Conservation (phyloP, 2,797 vertebrate species). For the Labroides dimidiatus region DNA sequence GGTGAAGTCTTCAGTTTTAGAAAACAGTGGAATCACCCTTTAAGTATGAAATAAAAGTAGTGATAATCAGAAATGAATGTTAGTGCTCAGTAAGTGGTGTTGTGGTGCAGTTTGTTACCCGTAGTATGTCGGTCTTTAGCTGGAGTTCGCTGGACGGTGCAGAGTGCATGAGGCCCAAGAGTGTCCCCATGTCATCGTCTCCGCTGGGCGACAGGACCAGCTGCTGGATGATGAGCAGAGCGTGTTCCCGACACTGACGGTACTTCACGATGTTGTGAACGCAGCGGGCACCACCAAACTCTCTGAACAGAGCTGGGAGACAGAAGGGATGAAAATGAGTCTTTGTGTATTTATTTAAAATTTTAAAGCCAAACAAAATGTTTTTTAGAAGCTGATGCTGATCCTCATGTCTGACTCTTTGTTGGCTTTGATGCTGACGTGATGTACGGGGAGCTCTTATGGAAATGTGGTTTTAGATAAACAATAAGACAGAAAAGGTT, state of each 20-base stretch:
- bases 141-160: conserved; percentile 93
- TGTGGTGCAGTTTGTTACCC: conserved; percentile 79
- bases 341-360: too few relatives aligned
- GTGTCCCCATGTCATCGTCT: conserved; percentile 98
- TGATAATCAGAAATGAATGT: too few relatives aligned
- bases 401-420: too few relatives aligned
- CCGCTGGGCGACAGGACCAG: conserved; percentile 94
- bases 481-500: background rate
- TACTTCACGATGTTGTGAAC: conserved; percentile 99
- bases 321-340: background rate
- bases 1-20: too few relatives aligned
- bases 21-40: too few relatives aligned
- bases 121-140: conserved; percentile 95
- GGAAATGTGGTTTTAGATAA: too few relatives aligned
- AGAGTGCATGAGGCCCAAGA: conserved; percentile 97
- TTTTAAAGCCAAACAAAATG: too few relatives aligned
- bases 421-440: too few relatives aligned
- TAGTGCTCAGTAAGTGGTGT: background rate
- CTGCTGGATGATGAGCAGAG: conserved; percentile 97
- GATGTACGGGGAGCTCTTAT: too few relatives aligned
- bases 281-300: conserved; percentile 96
- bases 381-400: too few relatives aligned
- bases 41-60: too few relatives aligned
- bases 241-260: conserved; percentile 94
- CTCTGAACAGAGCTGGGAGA: conserved; percentile 91